Base-by-base conservation (phyloP, 2,113 vertebrate genomes). In the Scopus umbretta region DNA sequence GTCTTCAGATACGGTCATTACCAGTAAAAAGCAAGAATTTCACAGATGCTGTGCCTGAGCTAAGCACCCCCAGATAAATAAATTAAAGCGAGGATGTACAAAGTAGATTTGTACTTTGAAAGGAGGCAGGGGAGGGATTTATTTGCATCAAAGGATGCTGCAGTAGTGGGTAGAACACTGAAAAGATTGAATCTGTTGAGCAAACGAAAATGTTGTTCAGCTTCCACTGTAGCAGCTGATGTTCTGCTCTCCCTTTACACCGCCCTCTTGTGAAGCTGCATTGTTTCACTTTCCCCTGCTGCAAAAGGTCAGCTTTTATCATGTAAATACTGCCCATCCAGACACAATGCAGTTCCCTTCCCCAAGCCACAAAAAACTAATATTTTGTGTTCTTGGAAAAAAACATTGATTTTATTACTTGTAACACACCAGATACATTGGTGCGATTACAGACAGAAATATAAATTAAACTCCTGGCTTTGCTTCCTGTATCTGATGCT, bases 101-200 rank as follows among this genome's bases (percentile, higher is more conserved):
- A 94, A 94, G 92, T 94, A 95, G 94, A 96, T 97, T 90, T 95
- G 86, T 84, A 79, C 49, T 90, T 90, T 90, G 92, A 92, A 96
- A 86, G 81, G 81, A 90, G 86, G 85, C 89, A 94, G 84, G 82
- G 84, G 52, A 94, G 68, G 94, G 96, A 97, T 96, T 97, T 95
- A 56, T 88, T 96, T 92, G 82, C 79, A 94, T 95, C 89, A 94
- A 92, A 96, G 87, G 88, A 81, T 93, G 95, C 94, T 94, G 92
- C 93, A 95, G 58, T 8, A 94, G 92, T 65, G 80, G 80, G 86
- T 71, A 94, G 94, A 95, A 94, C 90, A 85, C 53, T 86, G 87
- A 96, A 96, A 97, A 88, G 86, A 86, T 2, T 88, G 90, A 93
- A 96, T 95, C 86, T 94, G 95, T 93, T 88, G 88, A 93, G 86